A percentile compares a stretch with the other conserved stretches of the same genome.
Conservation (phyloP, 2,113 vertebrate genomes). For the Datnioides undecimradiatus region DNA sequence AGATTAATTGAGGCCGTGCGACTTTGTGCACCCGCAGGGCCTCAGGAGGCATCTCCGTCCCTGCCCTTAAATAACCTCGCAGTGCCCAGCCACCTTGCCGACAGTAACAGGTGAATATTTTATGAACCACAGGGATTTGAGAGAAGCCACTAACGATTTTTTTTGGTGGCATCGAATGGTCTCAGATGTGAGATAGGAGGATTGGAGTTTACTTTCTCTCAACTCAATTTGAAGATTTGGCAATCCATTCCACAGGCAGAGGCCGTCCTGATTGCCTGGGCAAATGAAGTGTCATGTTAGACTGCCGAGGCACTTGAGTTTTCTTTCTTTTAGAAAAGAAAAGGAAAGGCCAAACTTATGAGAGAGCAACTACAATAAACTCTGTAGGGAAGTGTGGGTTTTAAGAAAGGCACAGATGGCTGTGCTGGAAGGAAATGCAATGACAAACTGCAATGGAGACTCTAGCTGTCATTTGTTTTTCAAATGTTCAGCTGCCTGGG, state of each 20-base stretch:
- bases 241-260: constrained; percentile 23
- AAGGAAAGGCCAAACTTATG: constrained; percentile 2
- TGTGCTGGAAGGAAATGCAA: constrained; percentile 32
- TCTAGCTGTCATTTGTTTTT: constrained; percentile 58
- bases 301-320: neutral
- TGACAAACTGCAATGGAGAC: constrained; percentile 31
- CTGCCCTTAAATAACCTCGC: constrained; percentile 58
- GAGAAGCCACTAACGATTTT: constrained; percentile 49
- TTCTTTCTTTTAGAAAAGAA: constrained; percentile 16
- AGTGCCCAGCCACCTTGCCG: constrained; percentile 43
- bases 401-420: constrained; percentile 55
- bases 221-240: constrained; percentile 11
- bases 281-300: constrained; percentile 31
- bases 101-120: constrained; percentile 78
- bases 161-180: constrained; percentile 32
- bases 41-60: constrained; percentile 27
- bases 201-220: constrained; percentile 38
- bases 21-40: constrained; percentile 36
- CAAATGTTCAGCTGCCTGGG: constrained; percentile 56
- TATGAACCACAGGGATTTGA: constrained; percentile 63
- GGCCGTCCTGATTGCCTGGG: constrained; percentile 23
- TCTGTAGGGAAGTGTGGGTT: constrained; percentile 6
- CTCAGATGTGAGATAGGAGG: constrained; percentile 31
- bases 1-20: constrained; percentile 74
- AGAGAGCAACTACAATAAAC: constrained; percentile 8